Evolutionary conservation across 2,888 invertebrate species (phyloP), one percentile per base, ranked within the genome.

Genomic region (Drosophila phalerata): DNA sequence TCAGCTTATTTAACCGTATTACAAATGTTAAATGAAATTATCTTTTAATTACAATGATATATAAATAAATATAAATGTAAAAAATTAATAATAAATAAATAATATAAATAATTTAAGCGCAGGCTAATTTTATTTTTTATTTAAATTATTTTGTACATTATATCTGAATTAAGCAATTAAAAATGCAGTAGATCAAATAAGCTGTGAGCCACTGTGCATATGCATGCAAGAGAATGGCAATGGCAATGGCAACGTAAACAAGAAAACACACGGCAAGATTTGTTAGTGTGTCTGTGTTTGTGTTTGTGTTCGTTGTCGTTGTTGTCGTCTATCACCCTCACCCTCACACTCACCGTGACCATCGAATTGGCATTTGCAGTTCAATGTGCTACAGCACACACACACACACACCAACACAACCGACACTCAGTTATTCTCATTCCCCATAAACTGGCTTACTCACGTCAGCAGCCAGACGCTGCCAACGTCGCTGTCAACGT

Each of bases 291-390:
- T 65, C 34, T 37, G 37, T 62, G 51, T 52, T 15, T 43, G 37
- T 62, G 40, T 58, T 5, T 49, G 15, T 69, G 43, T 32, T 45
- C 34, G 30, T 48, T 17, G 51, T 28, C 51, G 48, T 58, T 40
- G 42, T 62, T 65, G 61, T 58, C 67, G 71, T 67, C 76, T 75
- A 81, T 75, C 81, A 81, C 81, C 81, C 85, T 85, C 87, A 74
- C 85, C 85, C 81, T 75, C 81, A 81, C 81, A 79, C 85, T 85
- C 87, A 74, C 85, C 85, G 56, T 85, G 85, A 85, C 87, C 85
- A 83, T 85, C 81, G 81, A 79, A 87, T 86, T 84, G 81, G 81
- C 86, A 81, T 81, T 87, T 87, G 83, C 85, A 87, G 85, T 85
- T 85, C 85, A 85, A 85, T 87, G 85, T 81, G 81, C 85, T 87